Percentiles rank a stretch among this genome's conserved stretches.
Evolutionary conservation across 2,797 vertebrate genomes (phyloP).

Genomic region (Mormyrus hasselquistii): DNA sequence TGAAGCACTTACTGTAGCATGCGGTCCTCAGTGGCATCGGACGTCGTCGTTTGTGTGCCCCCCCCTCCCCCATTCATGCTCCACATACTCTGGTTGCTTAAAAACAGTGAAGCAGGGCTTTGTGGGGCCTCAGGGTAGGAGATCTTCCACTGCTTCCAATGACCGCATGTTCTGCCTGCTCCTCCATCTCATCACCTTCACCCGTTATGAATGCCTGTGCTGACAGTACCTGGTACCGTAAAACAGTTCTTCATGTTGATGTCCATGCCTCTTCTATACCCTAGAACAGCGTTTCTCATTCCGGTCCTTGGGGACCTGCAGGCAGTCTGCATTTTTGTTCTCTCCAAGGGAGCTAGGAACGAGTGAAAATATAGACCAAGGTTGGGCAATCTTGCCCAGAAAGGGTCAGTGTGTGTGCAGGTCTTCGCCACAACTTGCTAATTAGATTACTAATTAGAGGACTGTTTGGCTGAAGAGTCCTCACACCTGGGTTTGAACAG

Average conservation of each 20-base stretch:
- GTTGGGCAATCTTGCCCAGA: neutral
- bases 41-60: neutral
- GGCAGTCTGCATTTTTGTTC: neutral
- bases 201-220: neutral
- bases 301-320: neutral
- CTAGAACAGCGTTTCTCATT: neutral
- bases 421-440: neutral
- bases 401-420: neutral
- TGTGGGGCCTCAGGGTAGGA: neutral
- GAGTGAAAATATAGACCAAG: neutral
- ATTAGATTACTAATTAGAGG: neutral
- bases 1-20: constrained; percentile 9
- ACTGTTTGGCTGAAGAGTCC: neutral
- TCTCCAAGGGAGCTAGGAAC: neutral
- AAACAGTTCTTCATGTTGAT: neutral
- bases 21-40: constrained; percentile 1
- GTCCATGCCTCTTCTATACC: neutral
- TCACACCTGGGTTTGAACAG: neutral
- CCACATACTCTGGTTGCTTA: neutral
- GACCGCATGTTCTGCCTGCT: neutral
- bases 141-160: neutral
- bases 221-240: neutral
- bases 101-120: neutral
- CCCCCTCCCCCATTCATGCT: neutral
- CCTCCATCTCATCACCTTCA: neutral